Evolutionary conservation across 1,140 invertebrate species (phyloP).

Genomic region (Maconellicoccus hirsutus): DNA sequence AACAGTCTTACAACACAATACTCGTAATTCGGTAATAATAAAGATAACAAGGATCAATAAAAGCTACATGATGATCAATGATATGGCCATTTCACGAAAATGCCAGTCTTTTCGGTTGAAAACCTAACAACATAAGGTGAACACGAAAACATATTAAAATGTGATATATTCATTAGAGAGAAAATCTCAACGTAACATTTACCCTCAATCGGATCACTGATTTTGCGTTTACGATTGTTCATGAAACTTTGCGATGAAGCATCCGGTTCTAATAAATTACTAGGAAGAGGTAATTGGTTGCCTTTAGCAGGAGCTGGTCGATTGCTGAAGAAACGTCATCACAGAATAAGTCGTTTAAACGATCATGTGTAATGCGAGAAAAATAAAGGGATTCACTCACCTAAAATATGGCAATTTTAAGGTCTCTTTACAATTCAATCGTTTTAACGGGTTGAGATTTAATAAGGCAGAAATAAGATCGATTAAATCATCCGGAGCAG

Average conservation of each 20-base stretch:
- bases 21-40: too few relatives aligned
- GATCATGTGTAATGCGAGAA: not conserved
- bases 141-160: not conserved
- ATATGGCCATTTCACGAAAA: not conserved
- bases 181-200: not conserved
- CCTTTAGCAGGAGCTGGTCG: conserved; percentile 78
- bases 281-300: conserved; percentile 65
- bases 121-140: not conserved
- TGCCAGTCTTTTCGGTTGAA: not conserved
- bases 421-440: conserved; percentile 69
- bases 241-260: conserved; percentile 41
- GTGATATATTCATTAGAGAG: not conserved
- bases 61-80: too few relatives aligned
- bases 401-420: conserved; percentile 73
- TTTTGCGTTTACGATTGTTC: conserved; percentile 60
- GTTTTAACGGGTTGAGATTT: conserved; percentile 68
- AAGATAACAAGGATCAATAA: too few relatives aligned
- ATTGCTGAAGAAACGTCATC: too few relatives aligned
- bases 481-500: conserved; percentile 86
- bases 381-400: conserved; percentile 33
- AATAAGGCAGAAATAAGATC: conserved; percentile 68
- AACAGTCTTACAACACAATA: too few relatives aligned
- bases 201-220: conserved; percentile 55
- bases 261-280: conserved; percentile 42
- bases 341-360: conserved; percentile 34